Conservation (phyloP, 2,113 vertebrate genomes). For the Tautogolabrus adspersus region DNA sequence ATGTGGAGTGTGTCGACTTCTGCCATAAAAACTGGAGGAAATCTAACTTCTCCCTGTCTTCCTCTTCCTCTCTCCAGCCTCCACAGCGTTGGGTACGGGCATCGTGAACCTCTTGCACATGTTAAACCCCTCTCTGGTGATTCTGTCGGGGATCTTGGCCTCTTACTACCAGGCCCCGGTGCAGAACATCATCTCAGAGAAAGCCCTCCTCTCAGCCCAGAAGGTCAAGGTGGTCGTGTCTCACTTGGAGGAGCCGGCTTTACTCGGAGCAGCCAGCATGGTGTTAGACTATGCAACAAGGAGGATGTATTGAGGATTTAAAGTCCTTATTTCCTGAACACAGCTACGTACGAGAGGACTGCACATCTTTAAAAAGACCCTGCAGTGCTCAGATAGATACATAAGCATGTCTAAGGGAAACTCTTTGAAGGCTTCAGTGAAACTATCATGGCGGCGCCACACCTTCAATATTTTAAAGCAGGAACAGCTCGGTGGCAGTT, state of each 20-base stretch:
- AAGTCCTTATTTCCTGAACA: too few species aligned
- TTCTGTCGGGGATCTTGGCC: slow-evolving; percentile 93
- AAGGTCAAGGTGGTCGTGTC: slow-evolving; percentile 89
- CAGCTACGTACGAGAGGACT: too few species aligned
- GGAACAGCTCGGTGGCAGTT: too few species aligned
- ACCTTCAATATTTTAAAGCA: neutral
- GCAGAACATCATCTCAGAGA: slow-evolving; percentile 87
- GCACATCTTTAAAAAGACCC: neutral
- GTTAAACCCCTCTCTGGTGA: slow-evolving; percentile 93
- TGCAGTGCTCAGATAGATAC: neutral
- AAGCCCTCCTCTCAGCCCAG: slow-evolving; percentile 88
- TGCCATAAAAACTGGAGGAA: too few species aligned
- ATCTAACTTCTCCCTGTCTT: neutral
- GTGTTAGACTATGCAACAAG: slow-evolving; percentile 96
- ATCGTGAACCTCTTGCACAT: slow-evolving; percentile 96
- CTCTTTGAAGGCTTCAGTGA: neutral
- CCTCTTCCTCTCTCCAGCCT: slow-evolving; percentile 81
- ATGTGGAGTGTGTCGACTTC: too few species aligned
- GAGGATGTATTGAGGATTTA: slow-evolving; percentile 86
- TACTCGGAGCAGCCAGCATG: slow-evolving; percentile 97
- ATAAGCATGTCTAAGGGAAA: neutral
- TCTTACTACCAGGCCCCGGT: slow-evolving; percentile 88
- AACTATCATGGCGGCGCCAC: neutral
- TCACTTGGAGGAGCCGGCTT: slow-evolving; percentile 91
- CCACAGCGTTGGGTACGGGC: slow-evolving; percentile 91